A percentile compares a stretch with the other conserved stretches of the same genome.
These are phyloP conservation scores for Eueremaeus valkanovi DNA, from an alignment of 2,888 invertebrate species.

Conservation along the genomic window DNA sequence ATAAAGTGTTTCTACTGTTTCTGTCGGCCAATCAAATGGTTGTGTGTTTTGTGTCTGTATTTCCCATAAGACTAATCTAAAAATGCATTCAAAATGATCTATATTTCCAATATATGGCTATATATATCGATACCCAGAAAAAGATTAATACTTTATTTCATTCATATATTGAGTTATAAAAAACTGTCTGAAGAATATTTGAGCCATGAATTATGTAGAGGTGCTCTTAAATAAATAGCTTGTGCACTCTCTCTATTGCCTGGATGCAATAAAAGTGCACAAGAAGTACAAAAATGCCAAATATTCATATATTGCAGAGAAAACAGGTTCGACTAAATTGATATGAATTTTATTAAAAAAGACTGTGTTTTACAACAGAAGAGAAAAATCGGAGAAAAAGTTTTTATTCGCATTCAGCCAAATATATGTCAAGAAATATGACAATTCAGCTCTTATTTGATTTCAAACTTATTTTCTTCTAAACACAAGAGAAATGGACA, in stretches of 20 bases:
- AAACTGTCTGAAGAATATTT: constrained; percentile 9
- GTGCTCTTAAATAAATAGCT: constrained; percentile 21
- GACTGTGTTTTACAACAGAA: background rate
- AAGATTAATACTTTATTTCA: constrained; percentile 28
- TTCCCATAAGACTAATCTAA: constrained; percentile 26
- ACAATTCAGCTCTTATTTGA: background rate
- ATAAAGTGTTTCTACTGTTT: constrained; percentile 7
- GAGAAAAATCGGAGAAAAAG: background rate
- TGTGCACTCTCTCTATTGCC: too few species aligned
- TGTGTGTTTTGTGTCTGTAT: background rate
- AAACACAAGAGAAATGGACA: background rate
- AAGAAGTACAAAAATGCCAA: background rate
- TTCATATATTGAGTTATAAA: constrained; percentile 18
- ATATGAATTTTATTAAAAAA: constrained; percentile 17
- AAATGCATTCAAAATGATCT: constrained; percentile 23
- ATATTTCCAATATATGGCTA: constrained; percentile 6
- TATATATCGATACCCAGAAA: background rate
- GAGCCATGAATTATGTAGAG: constrained; percentile 19
- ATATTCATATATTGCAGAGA: background rate
- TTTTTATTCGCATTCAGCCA: background rate
- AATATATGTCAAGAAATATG: background rate
- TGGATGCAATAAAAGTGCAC: background rate
- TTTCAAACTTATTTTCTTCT: background rate
- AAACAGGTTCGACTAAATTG: background rate
- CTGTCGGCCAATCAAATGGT: background rate